These are phyloP conservation scores for Malachius bipustulatus DNA, from an alignment of 2,888 invertebrate genomes.

Conservation along the genomic window DNA sequence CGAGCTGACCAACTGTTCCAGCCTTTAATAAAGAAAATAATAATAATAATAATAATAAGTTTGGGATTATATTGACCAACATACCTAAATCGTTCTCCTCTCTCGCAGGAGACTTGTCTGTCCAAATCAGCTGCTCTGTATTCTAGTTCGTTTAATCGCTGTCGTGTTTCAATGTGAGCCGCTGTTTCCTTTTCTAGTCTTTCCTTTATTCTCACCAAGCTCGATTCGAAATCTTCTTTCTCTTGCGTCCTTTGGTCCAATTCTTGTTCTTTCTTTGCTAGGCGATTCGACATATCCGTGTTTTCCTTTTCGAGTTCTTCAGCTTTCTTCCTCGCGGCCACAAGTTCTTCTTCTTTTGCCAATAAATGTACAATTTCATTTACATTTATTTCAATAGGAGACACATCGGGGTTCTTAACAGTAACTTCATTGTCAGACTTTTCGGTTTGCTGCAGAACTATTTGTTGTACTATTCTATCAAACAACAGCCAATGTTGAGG, in stretches of 20 bases:
- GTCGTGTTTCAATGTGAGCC: constrained; percentile 75
- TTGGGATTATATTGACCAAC: constrained; percentile 57
- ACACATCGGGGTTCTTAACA: constrained; percentile 68
- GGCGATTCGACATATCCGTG: constrained; percentile 70
- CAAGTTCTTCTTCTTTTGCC: constrained; percentile 87
- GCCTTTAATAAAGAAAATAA: too few species aligned
- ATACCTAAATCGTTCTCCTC: constrained; percentile 69
- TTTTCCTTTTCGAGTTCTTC: constrained; percentile 83
- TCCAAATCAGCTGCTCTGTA: constrained; percentile 40
- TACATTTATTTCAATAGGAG: constrained; percentile 80
- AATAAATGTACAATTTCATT: constrained; percentile 80
- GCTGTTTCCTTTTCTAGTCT: constrained; percentile 82
- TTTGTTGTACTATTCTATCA: constrained; percentile 89
- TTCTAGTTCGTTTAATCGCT: constrained; percentile 54
- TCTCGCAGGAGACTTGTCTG: constrained; percentile 57
- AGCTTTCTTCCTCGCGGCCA: constrained; percentile 74
- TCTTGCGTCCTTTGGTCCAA: constrained; percentile 81
- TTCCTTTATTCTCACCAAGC: constrained; percentile 69
- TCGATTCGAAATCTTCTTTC: constrained; percentile 82
- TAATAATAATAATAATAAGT: constrained; percentile 2
- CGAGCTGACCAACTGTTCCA: constrained; percentile 77
- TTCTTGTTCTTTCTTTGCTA: constrained; percentile 89
- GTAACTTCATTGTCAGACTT: constrained; percentile 19
- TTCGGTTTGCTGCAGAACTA: constrained; percentile 65
- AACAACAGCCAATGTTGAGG: constrained; percentile 90